Percentiles rank a stretch among this genome's conserved stretches.
These are phyloP conservation scores for Trachops cirrhosus DNA, from an alignment of 2,797 vertebrate genomes.

Conservation along the genomic window DNA sequence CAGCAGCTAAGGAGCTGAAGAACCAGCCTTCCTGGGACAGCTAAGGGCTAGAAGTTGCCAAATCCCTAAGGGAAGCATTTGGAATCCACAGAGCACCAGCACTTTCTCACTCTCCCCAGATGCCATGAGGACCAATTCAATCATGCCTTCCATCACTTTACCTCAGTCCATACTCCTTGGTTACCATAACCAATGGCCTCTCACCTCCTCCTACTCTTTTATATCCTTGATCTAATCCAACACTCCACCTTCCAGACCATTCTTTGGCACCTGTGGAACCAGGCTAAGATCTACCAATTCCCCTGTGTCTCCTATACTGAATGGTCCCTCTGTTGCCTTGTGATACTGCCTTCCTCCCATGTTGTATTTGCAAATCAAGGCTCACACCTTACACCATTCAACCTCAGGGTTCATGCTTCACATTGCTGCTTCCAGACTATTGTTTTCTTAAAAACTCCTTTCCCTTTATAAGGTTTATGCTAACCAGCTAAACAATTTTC, in stretches of 20 bases:
- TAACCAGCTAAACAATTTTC: neutral
- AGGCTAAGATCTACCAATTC: neutral
- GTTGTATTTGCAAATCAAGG: neutral
- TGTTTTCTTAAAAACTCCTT: neutral
- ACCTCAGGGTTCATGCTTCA: neutral
- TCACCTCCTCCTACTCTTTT: neutral
- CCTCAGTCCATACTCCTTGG: neutral
- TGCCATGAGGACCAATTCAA: neutral
- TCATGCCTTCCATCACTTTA: neutral
- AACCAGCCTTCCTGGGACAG: neutral
- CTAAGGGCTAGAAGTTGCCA: neutral
- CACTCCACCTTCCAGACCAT: neutral
- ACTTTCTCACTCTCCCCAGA: neutral
- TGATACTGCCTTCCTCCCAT: neutral
- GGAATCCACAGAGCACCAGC: neutral
- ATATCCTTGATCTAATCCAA: neutral
- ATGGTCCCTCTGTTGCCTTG: neutral
- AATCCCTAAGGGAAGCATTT: neutral
- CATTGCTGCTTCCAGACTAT: neutral
- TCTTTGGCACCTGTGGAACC: neutral
- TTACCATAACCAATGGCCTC: neutral
- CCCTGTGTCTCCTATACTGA: neutral
- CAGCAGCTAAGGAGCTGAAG: neutral
- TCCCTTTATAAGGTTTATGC: neutral
- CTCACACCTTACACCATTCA: neutral